phyloP scores from a whole-genome alignment of 2,113 vertebrate species.

The Uropsilus gracilis region DNA sequence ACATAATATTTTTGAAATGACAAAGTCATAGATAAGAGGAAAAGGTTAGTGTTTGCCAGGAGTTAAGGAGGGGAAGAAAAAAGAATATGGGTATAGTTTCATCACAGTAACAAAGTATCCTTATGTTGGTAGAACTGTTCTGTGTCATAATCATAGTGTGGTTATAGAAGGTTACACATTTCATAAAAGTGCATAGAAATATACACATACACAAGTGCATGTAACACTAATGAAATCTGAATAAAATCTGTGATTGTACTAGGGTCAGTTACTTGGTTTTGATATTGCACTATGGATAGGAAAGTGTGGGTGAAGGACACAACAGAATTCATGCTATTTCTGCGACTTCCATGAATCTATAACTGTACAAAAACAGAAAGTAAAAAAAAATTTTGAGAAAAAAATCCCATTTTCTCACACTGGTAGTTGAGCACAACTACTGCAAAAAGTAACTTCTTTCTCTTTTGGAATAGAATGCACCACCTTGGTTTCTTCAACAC shows the following conservation, averaged over 20 bases:
- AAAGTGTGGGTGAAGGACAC: background rate
- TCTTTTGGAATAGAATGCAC: background rate
- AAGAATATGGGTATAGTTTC: background rate
- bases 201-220: background rate
- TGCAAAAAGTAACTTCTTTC: background rate
- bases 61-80: too few relatives aligned
- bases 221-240: background rate
- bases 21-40: background rate
- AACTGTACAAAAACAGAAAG: background rate
- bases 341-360: background rate
- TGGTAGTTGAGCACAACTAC: background rate
- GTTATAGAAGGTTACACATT: background rate
- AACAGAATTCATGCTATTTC: background rate
- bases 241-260: background rate
- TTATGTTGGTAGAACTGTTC: background rate
- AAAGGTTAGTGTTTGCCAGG: background rate
- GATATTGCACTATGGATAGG: background rate
- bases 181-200: background rate
- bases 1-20: background rate
- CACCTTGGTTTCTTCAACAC: background rate
- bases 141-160: background rate
- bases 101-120: background rate
- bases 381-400: background rate
- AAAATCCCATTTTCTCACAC: background rate
- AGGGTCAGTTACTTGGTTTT: slow-evolving; percentile 3